Evolutionary conservation across 2,888 invertebrate species (phyloP).

Genomic region (Fabriciana adippe): DNA sequence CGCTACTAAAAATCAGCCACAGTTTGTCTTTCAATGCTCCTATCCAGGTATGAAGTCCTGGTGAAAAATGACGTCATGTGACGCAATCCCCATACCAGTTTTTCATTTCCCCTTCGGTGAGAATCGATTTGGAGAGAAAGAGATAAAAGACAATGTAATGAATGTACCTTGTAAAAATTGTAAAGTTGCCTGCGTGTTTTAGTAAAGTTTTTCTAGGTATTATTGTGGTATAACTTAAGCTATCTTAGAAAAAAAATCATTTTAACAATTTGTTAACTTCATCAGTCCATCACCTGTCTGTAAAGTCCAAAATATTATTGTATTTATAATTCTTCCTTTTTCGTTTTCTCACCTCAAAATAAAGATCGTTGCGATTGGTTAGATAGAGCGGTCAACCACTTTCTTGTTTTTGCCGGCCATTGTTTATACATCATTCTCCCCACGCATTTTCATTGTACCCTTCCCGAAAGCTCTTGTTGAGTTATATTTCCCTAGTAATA

Average conservation of each 20-base stretch:
- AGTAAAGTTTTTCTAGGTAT: too few relatives aligned
- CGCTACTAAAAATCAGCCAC: background rate
- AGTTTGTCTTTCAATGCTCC: constrained; percentile 23
- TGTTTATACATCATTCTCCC: constrained; percentile 25
- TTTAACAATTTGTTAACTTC: too few relatives aligned
- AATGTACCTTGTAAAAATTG: too few relatives aligned
- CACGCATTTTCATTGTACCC: constrained; percentile 53
- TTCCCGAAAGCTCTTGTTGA: constrained; percentile 58
- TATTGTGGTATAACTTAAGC: too few relatives aligned
- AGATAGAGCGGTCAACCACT: background rate
- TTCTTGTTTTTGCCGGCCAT: constrained; percentile 29
- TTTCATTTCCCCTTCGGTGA: constrained; percentile 11
- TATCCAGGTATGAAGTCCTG: constrained; percentile 53
- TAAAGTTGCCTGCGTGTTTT: too few relatives aligned
- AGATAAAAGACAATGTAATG: background rate
- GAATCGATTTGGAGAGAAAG: background rate
- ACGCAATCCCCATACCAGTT: constrained; percentile 42
- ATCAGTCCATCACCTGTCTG: too few relatives aligned
- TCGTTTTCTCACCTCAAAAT: background rate
- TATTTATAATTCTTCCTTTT: background rate
- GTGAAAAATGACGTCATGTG: constrained; percentile 68
- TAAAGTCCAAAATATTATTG: too few relatives aligned
- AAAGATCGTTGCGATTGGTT: constrained; percentile 3
- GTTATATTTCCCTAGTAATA: constrained; percentile 77
- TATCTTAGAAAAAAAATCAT: background rate